These are phyloP conservation scores for Maconellicoccus hirsutus DNA, from an alignment of 1,140 invertebrate genomes.

Conservation along the genomic window DNA sequence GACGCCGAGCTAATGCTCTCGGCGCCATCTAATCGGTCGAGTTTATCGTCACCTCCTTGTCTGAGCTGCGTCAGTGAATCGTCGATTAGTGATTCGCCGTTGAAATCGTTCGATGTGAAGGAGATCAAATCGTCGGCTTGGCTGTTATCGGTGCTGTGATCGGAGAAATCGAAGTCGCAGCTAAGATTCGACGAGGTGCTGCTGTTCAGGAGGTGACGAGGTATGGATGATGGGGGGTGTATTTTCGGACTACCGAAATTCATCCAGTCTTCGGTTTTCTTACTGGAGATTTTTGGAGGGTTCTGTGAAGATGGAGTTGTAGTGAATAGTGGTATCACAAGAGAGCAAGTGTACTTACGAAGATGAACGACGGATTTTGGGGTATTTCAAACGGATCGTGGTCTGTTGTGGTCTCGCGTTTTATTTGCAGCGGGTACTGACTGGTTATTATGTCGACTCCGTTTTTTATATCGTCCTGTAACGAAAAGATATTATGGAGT, in stretches of 20 bases:
- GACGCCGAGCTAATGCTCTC: conserved; percentile 23
- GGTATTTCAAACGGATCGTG: conserved; percentile 42
- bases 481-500: not conserved
- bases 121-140: conserved; percentile 39
- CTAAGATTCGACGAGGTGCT: conserved; percentile 51
- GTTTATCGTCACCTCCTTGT: conserved; percentile 24
- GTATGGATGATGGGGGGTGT: conserved; percentile 42
- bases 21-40: conserved; percentile 22
- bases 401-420: not conserved
- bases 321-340: not conserved
- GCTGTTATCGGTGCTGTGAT: conserved; percentile 45
- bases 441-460: not conserved
- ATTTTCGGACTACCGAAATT: conserved; percentile 39
- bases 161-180: conserved; percentile 58
- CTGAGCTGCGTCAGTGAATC: conserved; percentile 36
- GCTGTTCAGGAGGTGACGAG: conserved; percentile 40
- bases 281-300: conserved; percentile 16
- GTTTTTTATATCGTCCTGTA: conserved; percentile 21
- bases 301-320: conserved; percentile 33
- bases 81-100: conserved; percentile 29
- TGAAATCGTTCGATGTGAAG: conserved; percentile 34
- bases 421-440: conserved; percentile 17
- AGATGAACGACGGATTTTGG: conserved; percentile 23
- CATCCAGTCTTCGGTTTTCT: conserved; percentile 14
- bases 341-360: conserved; percentile 19